Evolutionary conservation across 2,888 invertebrate species (phyloP), one percentile per base, ranked within the genome.

Genomic region (Apodemia zela): DNA sequence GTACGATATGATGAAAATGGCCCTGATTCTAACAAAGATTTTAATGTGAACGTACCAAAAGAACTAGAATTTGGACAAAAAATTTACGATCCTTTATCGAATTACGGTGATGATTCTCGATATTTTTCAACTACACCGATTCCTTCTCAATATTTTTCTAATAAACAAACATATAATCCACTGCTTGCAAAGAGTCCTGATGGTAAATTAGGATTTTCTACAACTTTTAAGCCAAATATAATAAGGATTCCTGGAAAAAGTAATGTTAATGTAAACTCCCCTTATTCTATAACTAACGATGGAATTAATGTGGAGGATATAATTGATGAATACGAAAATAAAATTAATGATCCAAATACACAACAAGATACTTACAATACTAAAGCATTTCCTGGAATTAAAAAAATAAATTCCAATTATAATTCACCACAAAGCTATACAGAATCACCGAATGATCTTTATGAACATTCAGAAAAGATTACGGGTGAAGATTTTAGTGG

Each of bases 401-500:
- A 45, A 8, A 21, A 42, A 42, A 21, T 38, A 35, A 25, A 13
- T n/a, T 17, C 7, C 8, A 17, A 7, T 21, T 25, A 54, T 13
- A 54, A 25, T 17, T 25, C 1, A 42, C 5, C 15, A 42, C 42
- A 42, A 15, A 42, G 5, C 15, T 15, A 42, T 42, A 42, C 15
- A 15, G 42, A 42, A 42, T 13, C 15, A 29, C 25, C 58, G 3
- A 33, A 25, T 2, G 17, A 42, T 21, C 17, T n/a, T 35, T 45
- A 45, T 58, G 18, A 17, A 13, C n/a, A 25, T 13, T 25, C 17
- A 29, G 13, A 17, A 59, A 75, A 57, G 51, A 63, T 76, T 3
- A 73, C 76, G 33, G 83, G 82, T 3, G 87, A 89, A 81, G 82
- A 87, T 51, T 89, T 89, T 59, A 82, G 74, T 71, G 87, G 88